Evolutionary conservation across 2,113 vertebrate species (phyloP).

Genomic region (Corythornis vintsioides): DNA sequence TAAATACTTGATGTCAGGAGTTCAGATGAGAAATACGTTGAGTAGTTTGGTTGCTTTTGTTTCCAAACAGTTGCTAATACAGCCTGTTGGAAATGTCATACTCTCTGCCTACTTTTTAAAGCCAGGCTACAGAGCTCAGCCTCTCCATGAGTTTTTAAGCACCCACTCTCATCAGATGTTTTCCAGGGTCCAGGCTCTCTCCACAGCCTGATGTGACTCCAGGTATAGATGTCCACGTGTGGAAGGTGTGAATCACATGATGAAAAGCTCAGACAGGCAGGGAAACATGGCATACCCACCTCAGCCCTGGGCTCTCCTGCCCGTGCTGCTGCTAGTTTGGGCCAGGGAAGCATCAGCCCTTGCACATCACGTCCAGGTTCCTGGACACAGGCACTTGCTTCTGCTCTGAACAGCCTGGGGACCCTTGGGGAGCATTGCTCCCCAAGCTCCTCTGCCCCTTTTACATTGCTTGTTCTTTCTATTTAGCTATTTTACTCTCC

Average conservation of each 20-base stretch:
- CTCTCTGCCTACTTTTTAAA: background rate
- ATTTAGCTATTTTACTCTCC: background rate
- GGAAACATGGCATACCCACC: background rate
- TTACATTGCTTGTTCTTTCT: background rate
- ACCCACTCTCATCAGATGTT: background rate
- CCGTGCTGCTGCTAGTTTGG: rapidly evolving
- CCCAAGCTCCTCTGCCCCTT: background rate
- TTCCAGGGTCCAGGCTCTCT: background rate
- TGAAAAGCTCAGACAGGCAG: background rate
- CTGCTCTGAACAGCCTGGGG: background rate
- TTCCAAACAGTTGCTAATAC: background rate
- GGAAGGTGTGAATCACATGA: background rate
- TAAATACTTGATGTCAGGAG: background rate
- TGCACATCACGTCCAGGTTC: rapidly evolving
- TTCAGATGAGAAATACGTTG: background rate
- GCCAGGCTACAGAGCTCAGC: background rate
- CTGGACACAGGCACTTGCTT: background rate
- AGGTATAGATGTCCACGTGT: rapidly evolving
- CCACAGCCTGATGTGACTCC: too few species aligned
- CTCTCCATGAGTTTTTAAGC: background rate
- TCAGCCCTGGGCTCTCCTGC: rapidly evolving
- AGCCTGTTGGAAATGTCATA: background rate
- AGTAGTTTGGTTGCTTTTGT: background rate
- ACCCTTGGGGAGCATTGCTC: too few species aligned
- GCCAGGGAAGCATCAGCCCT: background rate